phyloP scores from a whole-genome alignment of 2,888 invertebrate genomes.

The Melangyna quadrimaculata region DNA sequence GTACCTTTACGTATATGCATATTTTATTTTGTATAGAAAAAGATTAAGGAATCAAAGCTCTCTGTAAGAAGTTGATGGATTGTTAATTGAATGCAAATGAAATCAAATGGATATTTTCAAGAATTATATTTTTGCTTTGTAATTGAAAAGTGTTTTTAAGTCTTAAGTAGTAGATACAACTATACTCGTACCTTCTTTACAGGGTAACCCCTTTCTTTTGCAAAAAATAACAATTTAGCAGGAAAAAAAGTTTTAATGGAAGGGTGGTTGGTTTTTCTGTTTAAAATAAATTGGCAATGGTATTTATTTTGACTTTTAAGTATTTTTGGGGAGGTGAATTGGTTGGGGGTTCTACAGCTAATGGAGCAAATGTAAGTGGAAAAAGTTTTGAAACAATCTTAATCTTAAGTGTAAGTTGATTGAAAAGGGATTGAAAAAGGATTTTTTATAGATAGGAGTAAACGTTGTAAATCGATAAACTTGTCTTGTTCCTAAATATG shows the following conservation, averaged over 20 bases:
- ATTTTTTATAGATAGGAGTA: not conserved
- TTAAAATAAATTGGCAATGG: conserved; percentile 45
- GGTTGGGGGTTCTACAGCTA: conserved; percentile 16
- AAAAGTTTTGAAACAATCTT: conserved; percentile 51
- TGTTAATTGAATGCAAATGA: conserved; percentile 76
- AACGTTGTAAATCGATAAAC: not conserved
- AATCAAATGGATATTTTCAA: conserved; percentile 72
- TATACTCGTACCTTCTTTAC: not conserved
- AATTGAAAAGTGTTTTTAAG: conserved; percentile 37
- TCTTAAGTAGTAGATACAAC: not conserved
- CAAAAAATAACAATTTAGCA: conserved; percentile 9
- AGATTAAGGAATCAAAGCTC: conserved; percentile 69
- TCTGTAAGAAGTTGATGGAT: conserved; percentile 74
- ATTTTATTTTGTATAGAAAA: conserved; percentile 23
- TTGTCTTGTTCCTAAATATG: not conserved
- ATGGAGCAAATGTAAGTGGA: conserved; percentile 52
- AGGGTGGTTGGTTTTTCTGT: not conserved
- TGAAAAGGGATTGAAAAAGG: conserved; percentile 6
- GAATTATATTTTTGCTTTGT: conserved; percentile 48
- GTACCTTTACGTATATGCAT: not conserved
- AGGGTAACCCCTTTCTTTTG: conserved; percentile 31
- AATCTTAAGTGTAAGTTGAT: conserved; percentile 41
- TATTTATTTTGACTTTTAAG: conserved; percentile 57
- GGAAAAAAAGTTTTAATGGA: not conserved
- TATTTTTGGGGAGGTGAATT: not conserved